Base-by-base conservation (phyloP, 2,797 vertebrate species). In the Sandelia bainsii region DNA sequence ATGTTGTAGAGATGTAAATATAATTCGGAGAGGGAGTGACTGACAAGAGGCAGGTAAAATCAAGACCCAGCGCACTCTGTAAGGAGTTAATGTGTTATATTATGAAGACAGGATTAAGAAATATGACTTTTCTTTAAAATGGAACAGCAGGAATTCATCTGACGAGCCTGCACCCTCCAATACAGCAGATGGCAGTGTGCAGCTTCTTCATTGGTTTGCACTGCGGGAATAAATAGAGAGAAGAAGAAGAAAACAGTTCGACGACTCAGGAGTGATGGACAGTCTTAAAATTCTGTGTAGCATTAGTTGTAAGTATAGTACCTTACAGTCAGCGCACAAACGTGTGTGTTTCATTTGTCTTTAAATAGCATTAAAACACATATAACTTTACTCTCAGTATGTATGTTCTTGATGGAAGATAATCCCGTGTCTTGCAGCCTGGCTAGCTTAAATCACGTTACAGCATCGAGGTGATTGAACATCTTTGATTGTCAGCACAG, bases 321-420 rank as follows among this genome's bases (percentile, higher is more conserved):
- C 17, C 5, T 3, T 1, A 7, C 7, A 40, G 4, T 9, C 8
- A 16, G 1, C 19, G 12, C 22, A 22, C 5, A 45, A 0, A 1
- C 0, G 6, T 0, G n/a, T 13, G n/a, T 13, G 14, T 25, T 39
- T 19, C 0, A 6, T 22, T 39, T 34, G 23, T 13, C 3, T 52
- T 8, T 13, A 6, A 52, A 22, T 2, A 1, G 0, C 1, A 16
- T 14, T 40, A 10, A 20, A 40, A 23, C 8, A 8, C 3, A 10
- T 1, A 4, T 25, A 1, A 14, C 0, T 4, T 3, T 6, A 20
- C 1, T 25, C 5, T 19, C 5, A 19, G 48, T 0, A 22, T 3
- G 0, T 32, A 8, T 50, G 22, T 14, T 50, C 25, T 12, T 58
- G 20, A 37, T 37, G 32, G 37, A 16, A n/a, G 45, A 37, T 58